phyloP scores from a whole-genome alignment of 2,888 invertebrate genomes.

The Heliconius ismenius region DNA sequence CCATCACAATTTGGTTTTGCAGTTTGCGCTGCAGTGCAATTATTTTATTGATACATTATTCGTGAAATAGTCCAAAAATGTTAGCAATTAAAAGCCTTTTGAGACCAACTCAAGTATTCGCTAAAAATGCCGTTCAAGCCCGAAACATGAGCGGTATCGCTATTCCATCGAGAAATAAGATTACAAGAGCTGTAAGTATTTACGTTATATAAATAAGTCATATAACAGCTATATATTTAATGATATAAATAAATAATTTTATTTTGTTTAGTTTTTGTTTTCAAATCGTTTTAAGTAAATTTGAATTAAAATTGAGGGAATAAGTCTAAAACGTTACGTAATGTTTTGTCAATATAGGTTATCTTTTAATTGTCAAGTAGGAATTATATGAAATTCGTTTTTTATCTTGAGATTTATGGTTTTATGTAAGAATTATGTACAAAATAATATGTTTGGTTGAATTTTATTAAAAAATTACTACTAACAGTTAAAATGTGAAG shows the following conservation, averaged over 20 bases:
- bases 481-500: no score
- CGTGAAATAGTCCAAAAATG: constrained; percentile 57
- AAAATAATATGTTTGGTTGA: no score
- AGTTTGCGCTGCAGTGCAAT: neutral
- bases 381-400: neutral
- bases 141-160: constrained; percentile 68
- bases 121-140: constrained; percentile 64
- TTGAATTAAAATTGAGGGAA: neutral
- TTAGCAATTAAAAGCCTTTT: constrained; percentile 63
- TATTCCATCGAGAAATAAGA: constrained; percentile 62
- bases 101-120: constrained; percentile 58
- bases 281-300: neutral
- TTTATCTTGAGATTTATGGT: neutral
- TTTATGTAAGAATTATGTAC: no score
- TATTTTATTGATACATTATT: neutral
- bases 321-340: neutral
- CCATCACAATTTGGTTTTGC: neutral
- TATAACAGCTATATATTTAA: neutral
- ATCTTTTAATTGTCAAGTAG: constrained; percentile 24
- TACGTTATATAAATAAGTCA: constrained; percentile 8
- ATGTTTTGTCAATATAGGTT: constrained; percentile 36
- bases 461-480: no score
- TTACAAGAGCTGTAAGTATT: constrained; percentile 63
- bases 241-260: neutral
- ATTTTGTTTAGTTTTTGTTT: neutral